phyloP scores from a whole-genome alignment of 2,113 vertebrate species.

The Grantiella picta region DNA sequence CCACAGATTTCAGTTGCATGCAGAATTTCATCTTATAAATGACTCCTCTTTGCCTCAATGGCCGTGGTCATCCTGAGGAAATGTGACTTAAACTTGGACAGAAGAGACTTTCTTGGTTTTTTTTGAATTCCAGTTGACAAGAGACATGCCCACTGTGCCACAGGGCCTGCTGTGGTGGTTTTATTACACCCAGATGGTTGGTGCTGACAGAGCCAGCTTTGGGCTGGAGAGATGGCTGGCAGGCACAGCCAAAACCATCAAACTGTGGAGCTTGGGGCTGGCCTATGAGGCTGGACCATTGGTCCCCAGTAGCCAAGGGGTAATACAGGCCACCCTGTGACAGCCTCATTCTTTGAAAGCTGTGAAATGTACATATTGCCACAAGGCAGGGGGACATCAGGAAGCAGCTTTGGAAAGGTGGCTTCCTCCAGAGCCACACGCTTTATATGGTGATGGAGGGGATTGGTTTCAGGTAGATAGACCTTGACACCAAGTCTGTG shows the following conservation, averaged over 20 bases:
- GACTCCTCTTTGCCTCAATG: neutral
- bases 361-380: accelerated
- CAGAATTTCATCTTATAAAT: neutral
- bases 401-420: neutral
- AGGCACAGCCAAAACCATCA: neutral
- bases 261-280: neutral
- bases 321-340: neutral
- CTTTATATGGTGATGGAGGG: neutral
- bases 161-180: neutral
- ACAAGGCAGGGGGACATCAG: accelerated
- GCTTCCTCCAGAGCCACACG: neutral
- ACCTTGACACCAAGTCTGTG: neutral
- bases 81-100: neutral
- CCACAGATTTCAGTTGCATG: neutral
- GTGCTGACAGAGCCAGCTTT: neutral
- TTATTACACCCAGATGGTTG: neutral
- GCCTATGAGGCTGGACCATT: neutral
- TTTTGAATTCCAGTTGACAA: neutral
- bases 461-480: neutral
- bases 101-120: neutral
- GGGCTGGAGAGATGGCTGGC: accelerated
- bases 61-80: neutral
- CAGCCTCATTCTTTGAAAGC: neutral
- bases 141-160: neutral
- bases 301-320: neutral